Evolutionary conservation across 2,797 vertebrate species (phyloP).

Genomic region (Squalus acanthias): DNA sequence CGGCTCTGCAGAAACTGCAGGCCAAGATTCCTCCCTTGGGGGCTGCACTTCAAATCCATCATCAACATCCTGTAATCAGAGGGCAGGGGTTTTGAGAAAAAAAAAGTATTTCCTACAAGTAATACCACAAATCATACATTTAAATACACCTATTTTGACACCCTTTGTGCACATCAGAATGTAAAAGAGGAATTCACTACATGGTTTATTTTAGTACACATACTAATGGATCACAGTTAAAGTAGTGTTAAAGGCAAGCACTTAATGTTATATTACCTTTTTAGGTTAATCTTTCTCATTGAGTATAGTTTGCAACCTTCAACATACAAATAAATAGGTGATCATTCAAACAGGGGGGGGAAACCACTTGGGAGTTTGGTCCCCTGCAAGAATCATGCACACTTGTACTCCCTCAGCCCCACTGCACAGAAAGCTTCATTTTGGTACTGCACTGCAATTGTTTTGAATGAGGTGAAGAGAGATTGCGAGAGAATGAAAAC

Average conservation of each 20-base stretch:
- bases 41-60: constrained; percentile 58
- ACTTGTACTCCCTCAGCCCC: not conserved
- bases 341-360: not conserved
- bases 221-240: not conserved
- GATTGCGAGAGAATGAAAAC: not conserved
- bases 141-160: not conserved
- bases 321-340: not conserved
- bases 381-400: not conserved
- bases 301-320: not conserved
- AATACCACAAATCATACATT: not conserved
- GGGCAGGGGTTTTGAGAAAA: not conserved
- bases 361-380: not conserved
- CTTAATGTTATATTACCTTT: not conserved
- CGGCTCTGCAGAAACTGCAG: constrained; percentile 59
- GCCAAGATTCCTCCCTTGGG: constrained; percentile 51
- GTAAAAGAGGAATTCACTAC: not conserved
- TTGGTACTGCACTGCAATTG: not conserved
- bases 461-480: too few species aligned
- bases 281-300: not conserved
- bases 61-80: constrained; percentile 53
- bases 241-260: not conserved
- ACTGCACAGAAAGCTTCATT: not conserved
- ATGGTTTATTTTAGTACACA: not conserved
- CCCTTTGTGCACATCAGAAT: not conserved
- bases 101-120: not conserved